A percentile compares a stretch with the other conserved stretches of the same genome.
These are phyloP conservation scores for Brachyptera risi DNA, from an alignment of 2,888 invertebrate genomes.

Conservation along the genomic window DNA sequence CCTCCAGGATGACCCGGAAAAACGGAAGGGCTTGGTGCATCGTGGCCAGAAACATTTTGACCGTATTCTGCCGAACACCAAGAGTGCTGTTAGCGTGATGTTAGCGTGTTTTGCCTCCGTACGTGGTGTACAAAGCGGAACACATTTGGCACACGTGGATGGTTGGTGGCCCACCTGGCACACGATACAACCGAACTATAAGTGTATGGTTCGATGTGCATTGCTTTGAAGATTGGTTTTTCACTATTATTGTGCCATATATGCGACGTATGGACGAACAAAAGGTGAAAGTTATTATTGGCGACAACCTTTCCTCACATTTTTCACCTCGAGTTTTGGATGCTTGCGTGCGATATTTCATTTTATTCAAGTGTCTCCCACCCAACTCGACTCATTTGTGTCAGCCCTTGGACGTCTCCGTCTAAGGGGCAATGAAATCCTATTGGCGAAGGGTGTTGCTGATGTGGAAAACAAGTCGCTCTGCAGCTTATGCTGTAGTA, in stretches of 20 bases:
- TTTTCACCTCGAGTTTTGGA: slow-evolving; percentile 35
- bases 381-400: slow-evolving; percentile 39
- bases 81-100: slow-evolving; percentile 36
- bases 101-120: slow-evolving; percentile 40
- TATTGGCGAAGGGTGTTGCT: slow-evolving; percentile 32
- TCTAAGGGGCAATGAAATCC: slow-evolving; percentile 37
- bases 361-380: slow-evolving; percentile 40
- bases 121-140: slow-evolving; percentile 41
- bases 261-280: not conserved
- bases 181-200: slow-evolving; percentile 36
- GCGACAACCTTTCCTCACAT: slow-evolving; percentile 39
- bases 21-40: slow-evolving; percentile 34
- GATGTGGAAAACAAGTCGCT: not conserved
- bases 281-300: slow-evolving; percentile 37
- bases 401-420: slow-evolving; percentile 39
- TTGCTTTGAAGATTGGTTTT: slow-evolving; percentile 30
- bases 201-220: slow-evolving; percentile 39
- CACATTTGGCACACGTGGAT: slow-evolving; percentile 38
- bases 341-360: slow-evolving; percentile 39
- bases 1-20: slow-evolving; percentile 41
- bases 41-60: not conserved
- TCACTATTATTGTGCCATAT: slow-evolving; percentile 4
- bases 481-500: not conserved
- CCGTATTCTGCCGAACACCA: not conserved
- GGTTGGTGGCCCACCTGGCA: slow-evolving; percentile 36